Conservation (phyloP, 2,797 vertebrate genomes). For the Liasis olivaceus region DNA sequence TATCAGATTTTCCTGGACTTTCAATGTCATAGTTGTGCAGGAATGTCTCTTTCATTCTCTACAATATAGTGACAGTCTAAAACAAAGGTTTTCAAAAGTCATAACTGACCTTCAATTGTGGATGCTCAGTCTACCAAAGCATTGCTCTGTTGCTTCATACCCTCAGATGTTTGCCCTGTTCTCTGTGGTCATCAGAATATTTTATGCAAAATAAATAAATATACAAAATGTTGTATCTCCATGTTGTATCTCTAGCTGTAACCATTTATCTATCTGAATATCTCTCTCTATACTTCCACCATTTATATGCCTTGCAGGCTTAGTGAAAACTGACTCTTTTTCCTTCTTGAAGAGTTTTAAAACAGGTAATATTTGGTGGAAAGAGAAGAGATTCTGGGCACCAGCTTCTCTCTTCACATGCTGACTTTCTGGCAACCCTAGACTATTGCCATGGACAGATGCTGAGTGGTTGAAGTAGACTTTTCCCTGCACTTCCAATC, state of each 20-base stretch:
- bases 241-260: neutral
- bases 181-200: neutral
- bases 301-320: neutral
- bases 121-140: neutral
- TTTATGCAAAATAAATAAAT: neutral
- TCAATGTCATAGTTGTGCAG: neutral
- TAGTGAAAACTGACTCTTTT: slow-evolving; percentile 10
- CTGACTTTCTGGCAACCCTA: fast-evolving
- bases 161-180: neutral
- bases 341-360: neutral
- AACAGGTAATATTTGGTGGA: neutral
- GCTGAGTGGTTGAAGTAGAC: slow-evolving; percentile 16
- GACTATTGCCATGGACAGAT: slow-evolving; percentile 1
- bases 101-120: neutral
- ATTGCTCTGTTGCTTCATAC: neutral
- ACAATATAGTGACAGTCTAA: neutral
- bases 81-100: neutral
- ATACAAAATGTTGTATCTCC: neutral
- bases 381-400: neutral
- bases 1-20: slow-evolving; percentile 37
- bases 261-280: neutral
- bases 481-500: neutral
- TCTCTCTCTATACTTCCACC: neutral
- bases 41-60: neutral
- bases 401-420: neutral